Base-by-base conservation (phyloP, 2,888 invertebrate species). In the Dichetophora obliterata region DNA sequence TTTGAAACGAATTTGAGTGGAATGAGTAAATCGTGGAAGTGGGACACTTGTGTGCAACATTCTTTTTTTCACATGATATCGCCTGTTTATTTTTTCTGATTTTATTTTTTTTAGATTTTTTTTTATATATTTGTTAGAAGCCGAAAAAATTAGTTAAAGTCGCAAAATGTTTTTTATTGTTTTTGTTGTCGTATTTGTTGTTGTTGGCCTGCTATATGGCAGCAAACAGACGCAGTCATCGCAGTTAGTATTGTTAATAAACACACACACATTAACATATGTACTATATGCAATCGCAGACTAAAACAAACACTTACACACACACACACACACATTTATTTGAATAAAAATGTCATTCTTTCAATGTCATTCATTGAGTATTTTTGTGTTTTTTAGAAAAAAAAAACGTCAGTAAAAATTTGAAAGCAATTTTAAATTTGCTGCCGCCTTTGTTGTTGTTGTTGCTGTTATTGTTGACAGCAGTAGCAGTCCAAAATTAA, bases 41-140 rank as follows among this genome's bases (percentile, higher is more conserved):
- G 86, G 88, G 87, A 86, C 87, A 88, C 88, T 88, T 88, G 88
- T 88, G 87, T 88, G 88, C 88, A 88, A 82, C 82, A 43, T 43
- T 43, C 11, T 43, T 83, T 66, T 27, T 31, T 78, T 71, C 74
- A 70, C 76, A 79, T 75, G 61, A 37, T 66, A 73, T 77, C 78
- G 54, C 71, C 43, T 24, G 22, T 6, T 65, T 70, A 37, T 48
- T 8, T 65, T 48, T 73, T n/a, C n/a, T n/a, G n/a, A n/a, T n/a
- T n/a, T 22, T 77, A 8, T 71, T 27, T 75, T 22, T 63, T 69
- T 63, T 68, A 54, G 11, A 75, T 73, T 72, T 50, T 57, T 50
- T 72, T 59, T 74, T 78, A 74, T 70, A 37, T 65, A 19, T 68
- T 59, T 22, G n/a, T 22, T 2, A 63, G 24, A 14, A 27, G 14